Conservation (phyloP, 2,113 vertebrate genomes). For the Mesembrinibis cayennensis region DNA sequence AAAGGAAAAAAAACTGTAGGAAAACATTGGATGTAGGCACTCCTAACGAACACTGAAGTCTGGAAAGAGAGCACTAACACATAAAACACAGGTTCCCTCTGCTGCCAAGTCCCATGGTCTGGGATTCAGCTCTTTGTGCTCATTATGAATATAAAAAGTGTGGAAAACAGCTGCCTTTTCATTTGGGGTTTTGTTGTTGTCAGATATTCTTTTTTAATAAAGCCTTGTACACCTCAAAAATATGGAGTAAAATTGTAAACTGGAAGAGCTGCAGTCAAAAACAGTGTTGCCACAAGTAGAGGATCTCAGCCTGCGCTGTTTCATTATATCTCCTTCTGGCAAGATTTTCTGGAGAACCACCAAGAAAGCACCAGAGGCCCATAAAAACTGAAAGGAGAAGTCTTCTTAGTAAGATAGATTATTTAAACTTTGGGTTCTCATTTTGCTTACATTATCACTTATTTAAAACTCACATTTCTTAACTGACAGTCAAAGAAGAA, state of each 20-base stretch:
- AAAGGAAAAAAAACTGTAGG: background rate
- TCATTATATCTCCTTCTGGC: background rate
- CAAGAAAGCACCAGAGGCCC: background rate
- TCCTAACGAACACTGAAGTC: background rate
- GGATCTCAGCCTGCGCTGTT: background rate
- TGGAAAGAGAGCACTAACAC: background rate
- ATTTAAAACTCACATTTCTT: constrained; percentile 2
- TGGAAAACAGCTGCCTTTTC: background rate
- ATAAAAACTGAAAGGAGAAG: background rate
- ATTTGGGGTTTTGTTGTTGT: background rate
- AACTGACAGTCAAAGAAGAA: background rate
- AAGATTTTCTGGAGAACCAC: background rate
- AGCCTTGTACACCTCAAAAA: background rate
- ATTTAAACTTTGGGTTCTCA: background rate
- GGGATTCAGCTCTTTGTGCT: background rate
- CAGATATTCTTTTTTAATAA: background rate
- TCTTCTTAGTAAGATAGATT: background rate
- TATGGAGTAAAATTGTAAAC: background rate
- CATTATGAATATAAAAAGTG: background rate
- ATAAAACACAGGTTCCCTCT: background rate
- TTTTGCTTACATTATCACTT: background rate
- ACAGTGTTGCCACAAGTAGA: background rate
- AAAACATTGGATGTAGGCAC: background rate
- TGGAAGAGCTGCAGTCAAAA: background rate
- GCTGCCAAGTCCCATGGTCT: background rate